Evolutionary conservation across 2,888 invertebrate genomes (phyloP).

Genomic region (Cosmia pyralina): DNA sequence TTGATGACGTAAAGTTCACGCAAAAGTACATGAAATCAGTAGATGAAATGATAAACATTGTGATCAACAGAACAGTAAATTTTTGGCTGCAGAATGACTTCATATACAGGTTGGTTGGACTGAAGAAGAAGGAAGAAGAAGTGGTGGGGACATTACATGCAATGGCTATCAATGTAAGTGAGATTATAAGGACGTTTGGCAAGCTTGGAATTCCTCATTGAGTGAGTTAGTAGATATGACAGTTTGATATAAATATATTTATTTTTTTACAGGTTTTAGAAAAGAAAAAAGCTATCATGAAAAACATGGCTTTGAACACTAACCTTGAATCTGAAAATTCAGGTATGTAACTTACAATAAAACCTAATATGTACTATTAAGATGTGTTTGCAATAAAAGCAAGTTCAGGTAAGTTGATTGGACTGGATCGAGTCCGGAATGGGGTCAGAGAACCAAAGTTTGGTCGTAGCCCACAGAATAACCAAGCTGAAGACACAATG

Average conservation of each 20-base stretch:
- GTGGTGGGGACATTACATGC: constrained; percentile 5
- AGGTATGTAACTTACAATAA: constrained; percentile 1
- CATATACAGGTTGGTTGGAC: constrained; percentile 8
- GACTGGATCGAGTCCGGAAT: background rate
- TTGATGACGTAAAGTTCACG: constrained; percentile 17
- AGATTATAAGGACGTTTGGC: background rate
- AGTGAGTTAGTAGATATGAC: no score
- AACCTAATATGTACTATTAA: no score
- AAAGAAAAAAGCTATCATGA: constrained; percentile 19
- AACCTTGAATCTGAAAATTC: background rate
- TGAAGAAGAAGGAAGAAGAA: constrained; percentile 22
- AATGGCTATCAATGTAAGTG: constrained; percentile 23
- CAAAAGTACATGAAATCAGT: constrained; percentile 18
- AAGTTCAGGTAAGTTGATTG: background rate
- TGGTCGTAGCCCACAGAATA: background rate
- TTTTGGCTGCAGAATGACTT: constrained; percentile 35
- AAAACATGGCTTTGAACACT: background rate
- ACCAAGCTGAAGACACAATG: no score
- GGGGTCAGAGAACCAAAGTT: background rate
- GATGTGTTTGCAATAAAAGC: no score
- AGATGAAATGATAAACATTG: background rate
- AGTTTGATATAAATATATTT: background rate
- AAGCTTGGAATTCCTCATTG: background rate
- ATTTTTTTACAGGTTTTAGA: constrained; percentile 13
- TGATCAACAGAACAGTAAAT: background rate